Evolutionary conservation across 2,797 vertebrate species (phyloP).

Genomic region (Myotis planiceps): DNA sequence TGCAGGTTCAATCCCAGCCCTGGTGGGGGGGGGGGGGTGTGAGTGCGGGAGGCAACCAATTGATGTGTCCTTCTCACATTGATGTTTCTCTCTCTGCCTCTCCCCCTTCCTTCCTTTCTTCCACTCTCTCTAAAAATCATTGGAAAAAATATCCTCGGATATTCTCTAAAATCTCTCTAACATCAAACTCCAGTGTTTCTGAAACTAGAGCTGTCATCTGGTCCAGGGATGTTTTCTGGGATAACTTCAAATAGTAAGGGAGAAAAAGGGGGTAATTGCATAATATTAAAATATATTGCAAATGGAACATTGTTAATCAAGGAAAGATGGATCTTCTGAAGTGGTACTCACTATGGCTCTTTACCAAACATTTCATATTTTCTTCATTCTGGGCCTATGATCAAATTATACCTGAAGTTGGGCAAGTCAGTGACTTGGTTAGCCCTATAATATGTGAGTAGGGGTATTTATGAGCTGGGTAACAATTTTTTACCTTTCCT

Average conservation of each 20-base stretch:
- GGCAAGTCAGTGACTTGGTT: not conserved
- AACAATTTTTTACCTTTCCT: not conserved
- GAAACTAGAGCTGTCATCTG: not conserved
- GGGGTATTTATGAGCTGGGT: not conserved
- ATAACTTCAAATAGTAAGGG: not conserved
- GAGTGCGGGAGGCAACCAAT: no score
- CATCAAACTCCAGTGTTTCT: not conserved
- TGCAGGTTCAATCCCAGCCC: no score
- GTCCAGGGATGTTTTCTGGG: not conserved
- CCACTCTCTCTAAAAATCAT: no score
- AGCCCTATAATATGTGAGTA: not conserved
- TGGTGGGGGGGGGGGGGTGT: no score
- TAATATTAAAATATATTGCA: not conserved
- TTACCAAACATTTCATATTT: not conserved
- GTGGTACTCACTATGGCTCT: not conserved
- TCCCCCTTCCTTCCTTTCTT: no score
- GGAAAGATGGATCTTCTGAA: not conserved
- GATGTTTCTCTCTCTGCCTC: no score
- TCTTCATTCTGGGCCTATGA: not conserved
- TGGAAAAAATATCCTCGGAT: no score
- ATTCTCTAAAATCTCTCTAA: not conserved
- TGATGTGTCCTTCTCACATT: no score
- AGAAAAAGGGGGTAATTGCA: not conserved
- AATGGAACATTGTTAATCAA: not conserved
- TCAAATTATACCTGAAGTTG: not conserved